Evolutionary conservation across 2,113 vertebrate genomes (phyloP).

Genomic region (Chionodraco myersi): DNA sequence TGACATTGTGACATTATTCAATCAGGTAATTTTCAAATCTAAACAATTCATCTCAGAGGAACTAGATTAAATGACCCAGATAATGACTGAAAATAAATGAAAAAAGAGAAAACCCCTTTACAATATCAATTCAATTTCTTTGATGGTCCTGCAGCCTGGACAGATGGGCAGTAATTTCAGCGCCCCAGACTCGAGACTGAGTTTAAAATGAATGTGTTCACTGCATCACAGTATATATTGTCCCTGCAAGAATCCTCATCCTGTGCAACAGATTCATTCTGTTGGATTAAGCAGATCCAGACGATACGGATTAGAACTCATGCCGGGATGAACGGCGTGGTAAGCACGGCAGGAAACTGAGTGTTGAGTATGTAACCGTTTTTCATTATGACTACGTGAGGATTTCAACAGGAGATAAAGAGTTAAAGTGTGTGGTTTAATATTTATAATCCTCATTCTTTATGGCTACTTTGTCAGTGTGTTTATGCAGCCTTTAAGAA

Average conservation of each 20-base stretch:
- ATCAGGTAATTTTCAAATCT: not conserved
- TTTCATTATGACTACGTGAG: not conserved
- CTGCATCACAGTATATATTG: not conserved
- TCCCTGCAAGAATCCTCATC: conserved; percentile 1
- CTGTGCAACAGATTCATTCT: conserved; percentile 33
- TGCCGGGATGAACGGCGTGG: not conserved
- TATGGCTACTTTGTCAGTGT: not conserved
- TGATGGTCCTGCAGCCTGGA: not conserved
- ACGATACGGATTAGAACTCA: conserved; percentile 50
- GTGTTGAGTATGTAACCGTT: not conserved
- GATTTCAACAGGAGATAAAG: not conserved
- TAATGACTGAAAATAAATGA: not conserved
- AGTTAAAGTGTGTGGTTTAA: not conserved
- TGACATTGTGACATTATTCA: conserved; percentile 9
- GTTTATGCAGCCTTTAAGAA: not conserved
- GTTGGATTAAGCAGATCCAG: conserved; percentile 59
- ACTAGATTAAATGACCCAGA: not conserved
- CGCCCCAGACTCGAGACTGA: not conserved
- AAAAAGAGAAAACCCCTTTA: no score
- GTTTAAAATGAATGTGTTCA: conserved; percentile 17
- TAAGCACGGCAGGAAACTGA: not conserved
- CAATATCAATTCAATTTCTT: not conserved
- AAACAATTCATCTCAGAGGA: not conserved
- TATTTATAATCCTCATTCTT: not conserved
- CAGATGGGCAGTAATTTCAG: conserved; percentile 18